Base-by-base conservation (phyloP, 2,888 invertebrate genomes). In the Stegophylla sp. region DNA sequence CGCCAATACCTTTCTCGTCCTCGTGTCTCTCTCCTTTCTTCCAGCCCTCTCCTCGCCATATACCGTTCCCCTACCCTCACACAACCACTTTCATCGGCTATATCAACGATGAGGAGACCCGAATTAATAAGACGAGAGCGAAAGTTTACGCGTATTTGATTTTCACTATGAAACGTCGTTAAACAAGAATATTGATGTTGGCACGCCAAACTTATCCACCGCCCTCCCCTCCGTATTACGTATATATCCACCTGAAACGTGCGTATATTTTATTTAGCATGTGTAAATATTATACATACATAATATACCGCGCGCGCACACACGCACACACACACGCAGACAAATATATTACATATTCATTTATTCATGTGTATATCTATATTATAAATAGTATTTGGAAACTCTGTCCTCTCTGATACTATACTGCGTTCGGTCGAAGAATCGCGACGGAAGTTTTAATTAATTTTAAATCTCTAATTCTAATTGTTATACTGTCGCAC, bases 71-170 rank as follows among this genome's bases (percentile, higher is more conserved):
- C 23, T 12, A 7, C 23, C n/a, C n/a, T n/a, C n/a, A n/a, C n/a
- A n/a, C n/a, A n/a, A n/a, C n/a, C n/a, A n/a, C n/a, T n/a, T n/a
- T n/a, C n/a, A n/a, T n/a, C n/a, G n/a, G n/a, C n/a, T n/a, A n/a
- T 20, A 23, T 28, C 5, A 4, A 53, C 23, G 5, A 53, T 15
- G 5, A 72, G 48, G 20, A 15, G 28, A 20, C 28, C 74, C 20
- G 12, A 74, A 63, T 74, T 63, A 63, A 41, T 73, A 34, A 63
- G 9, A 34, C 34, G 34, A 45, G 26, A 45, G 48, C 20, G 48
- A 74, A 61, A 74, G 28, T 63, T 63, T 63, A 34, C 48, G 28
- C 15, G 20, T 63, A 51, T 63, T 74, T 74, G 63, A 63, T 63
- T 74, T 48, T 51, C 48, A 63, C 63, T 34, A 74, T 15, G 43